Evolutionary conservation across 2,797 vertebrate genomes (phyloP), one percentile per base, ranked within the genome.

Genomic region (Pteronotus mesoamericanus): DNA sequence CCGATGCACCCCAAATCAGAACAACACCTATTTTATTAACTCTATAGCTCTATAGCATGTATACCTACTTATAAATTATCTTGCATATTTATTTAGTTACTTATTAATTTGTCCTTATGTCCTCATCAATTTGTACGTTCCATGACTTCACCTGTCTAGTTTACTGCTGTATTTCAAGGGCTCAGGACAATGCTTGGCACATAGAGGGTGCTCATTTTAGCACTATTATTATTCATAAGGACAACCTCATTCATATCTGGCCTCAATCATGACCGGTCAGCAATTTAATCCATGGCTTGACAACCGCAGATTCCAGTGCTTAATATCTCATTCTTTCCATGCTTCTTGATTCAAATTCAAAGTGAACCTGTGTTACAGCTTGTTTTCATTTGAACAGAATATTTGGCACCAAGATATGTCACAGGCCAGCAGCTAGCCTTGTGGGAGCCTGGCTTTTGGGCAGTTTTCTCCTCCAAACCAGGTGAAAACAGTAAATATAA

Each of bases 321-420:
- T 39, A 48, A n/a, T 29, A 5, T 46, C 22, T 89, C 51, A 89
- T 75, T 94, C 71, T 75, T 84, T 46, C 42, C 32, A 46, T 55
- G 18, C 46, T 75, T 95, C 37, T 92, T n/a, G 34, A 86, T 39
- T 88, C 74, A 86, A 77, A 89, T 72, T 66, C 55, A 88, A 95
- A 94, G 59, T 72, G 71, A 95, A 22, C 55, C 22, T 89, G 9
- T 32, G 1, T 5, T 24, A 1, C 6, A 86, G 66, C 15, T 55
- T 77, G 9, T 83, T 94, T 61, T 89, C 34, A 80, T 74, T 57
- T 57, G 12, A n/a, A 18, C 37, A 92, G 88, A 66, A 66, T 48
- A 87, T 87, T 37, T 77, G 78, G 32, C 34, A 84, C 48, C 9
- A 64, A 95, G 75, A 42, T 2, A 34, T 44, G 39, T 26, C 26